These are phyloP conservation scores for Drosophila kambysellisi DNA, from an alignment of 2,888 invertebrate species.

Conservation along the genomic window DNA sequence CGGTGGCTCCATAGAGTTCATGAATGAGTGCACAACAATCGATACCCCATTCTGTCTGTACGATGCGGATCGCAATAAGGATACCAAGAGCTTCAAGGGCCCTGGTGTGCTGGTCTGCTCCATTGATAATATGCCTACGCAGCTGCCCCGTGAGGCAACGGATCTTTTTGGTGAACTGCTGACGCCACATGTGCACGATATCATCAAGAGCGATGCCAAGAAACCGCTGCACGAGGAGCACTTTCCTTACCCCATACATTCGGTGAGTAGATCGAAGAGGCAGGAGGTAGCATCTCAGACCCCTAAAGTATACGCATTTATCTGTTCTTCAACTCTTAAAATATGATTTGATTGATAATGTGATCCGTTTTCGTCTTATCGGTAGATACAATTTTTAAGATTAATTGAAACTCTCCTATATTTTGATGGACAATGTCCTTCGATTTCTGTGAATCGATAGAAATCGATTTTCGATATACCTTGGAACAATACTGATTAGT, in stretches of 20 bases:
- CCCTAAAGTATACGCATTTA: too few species aligned
- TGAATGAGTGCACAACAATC: constrained; percentile 99
- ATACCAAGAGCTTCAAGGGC: constrained; percentile 97
- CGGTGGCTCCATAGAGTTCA: constrained; percentile 99
- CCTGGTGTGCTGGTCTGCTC: constrained; percentile 99
- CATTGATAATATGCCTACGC: constrained; percentile 99
- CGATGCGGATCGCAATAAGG: constrained; percentile 98
- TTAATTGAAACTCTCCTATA: too few species aligned
- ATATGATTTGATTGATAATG: too few species aligned
- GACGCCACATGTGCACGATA: constrained; percentile 94
- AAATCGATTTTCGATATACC: neutral
- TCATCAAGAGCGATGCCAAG: constrained; percentile 93
- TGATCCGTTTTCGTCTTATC: too few species aligned
- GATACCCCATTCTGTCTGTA: constrained; percentile 99
- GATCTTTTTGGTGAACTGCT: constrained; percentile 98
- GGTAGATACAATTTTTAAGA: neutral
- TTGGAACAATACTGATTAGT: neutral
- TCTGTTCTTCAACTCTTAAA: too few species aligned
- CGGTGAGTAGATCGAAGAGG: constrained; percentile 69
- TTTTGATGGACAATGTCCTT: too few species aligned
- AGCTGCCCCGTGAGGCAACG: constrained; percentile 98
- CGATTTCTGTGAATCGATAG: neutral
- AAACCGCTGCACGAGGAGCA: constrained; percentile 91
- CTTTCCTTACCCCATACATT: constrained; percentile 86
- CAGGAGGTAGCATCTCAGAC: neutral